phyloP scores from a whole-genome alignment of 2,113 vertebrate genomes.

The Chaetorhynchus papuensis region DNA sequence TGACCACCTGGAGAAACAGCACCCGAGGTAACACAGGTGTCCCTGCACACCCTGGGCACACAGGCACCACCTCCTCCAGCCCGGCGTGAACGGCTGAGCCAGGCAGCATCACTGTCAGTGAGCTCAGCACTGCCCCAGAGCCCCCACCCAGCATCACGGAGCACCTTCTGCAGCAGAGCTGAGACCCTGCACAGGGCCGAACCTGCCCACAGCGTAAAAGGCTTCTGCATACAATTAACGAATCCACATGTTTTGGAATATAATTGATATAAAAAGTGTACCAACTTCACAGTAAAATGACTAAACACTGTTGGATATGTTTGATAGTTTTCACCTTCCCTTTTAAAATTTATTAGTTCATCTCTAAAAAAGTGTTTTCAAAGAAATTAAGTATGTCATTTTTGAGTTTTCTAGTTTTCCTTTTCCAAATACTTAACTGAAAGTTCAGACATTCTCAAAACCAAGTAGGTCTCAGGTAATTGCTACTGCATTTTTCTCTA shows the following conservation, averaged over 20 bases:
- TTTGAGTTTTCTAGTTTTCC: not conserved
- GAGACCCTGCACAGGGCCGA: not conserved
- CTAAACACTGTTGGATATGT: not conserved
- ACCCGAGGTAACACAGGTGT: rapidly evolving
- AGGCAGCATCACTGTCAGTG: not conserved
- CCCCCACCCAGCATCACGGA: rapidly evolving
- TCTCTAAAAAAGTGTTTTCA: not conserved
- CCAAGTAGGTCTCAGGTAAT: conserved; percentile 56
- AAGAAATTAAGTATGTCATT: not conserved
- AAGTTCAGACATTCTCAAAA: conserved; percentile 2
- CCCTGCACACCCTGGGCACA: not conserved
- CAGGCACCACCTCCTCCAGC: not conserved
- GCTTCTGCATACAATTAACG: not conserved
- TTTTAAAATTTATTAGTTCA: not conserved
- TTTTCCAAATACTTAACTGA: not conserved
- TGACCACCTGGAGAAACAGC: not conserved
- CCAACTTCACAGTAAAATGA: not conserved
- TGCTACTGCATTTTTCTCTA: conserved; percentile 32
- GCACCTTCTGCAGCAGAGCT: not conserved
- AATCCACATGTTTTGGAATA: not conserved
- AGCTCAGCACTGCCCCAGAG: not conserved
- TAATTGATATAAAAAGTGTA: rapidly evolving
- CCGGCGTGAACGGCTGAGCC: too few species aligned
- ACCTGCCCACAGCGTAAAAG: not conserved
- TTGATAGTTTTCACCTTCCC: not conserved